Conservation (phyloP, 2,888 invertebrate genomes). For the Cordilura impudica region DNA sequence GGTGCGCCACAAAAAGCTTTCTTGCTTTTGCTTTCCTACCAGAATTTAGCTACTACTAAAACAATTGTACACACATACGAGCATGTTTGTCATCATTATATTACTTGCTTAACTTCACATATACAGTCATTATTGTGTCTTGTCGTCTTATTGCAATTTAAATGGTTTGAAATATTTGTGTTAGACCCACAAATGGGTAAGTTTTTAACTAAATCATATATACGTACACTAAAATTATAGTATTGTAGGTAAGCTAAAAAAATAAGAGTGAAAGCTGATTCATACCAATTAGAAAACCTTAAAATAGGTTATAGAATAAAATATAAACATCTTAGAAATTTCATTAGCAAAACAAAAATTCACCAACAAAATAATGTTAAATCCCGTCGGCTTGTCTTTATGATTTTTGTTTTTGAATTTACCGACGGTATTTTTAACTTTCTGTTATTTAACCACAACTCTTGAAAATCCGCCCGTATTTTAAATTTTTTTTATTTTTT, state of each 20-base stretch:
- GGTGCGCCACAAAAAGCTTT: conserved; percentile 79
- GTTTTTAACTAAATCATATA: conserved; percentile 3
- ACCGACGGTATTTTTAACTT: conserved; percentile 24
- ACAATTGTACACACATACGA: neutral
- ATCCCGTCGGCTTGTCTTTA: neutral
- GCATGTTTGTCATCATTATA: conserved; percentile 15
- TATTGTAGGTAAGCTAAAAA: no score
- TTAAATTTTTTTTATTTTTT: neutral
- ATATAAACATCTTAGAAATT: no score
- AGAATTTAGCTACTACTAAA: conserved; percentile 44
- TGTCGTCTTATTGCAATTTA: conserved; percentile 41
- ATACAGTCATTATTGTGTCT: neutral
- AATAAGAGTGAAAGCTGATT: neutral
- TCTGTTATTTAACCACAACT: neutral
- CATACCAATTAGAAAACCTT: no score
- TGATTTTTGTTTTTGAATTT: neutral
- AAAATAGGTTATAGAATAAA: no score
- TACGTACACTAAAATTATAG: no score
- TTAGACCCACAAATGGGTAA: conserved; percentile 36
- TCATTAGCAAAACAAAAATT: no score
- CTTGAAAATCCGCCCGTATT: conserved; percentile 8
- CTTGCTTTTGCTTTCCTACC: conserved; percentile 70
- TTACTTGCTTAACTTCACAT: neutral
- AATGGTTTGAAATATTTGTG: conserved; percentile 34
- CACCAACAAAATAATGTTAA: no score